These are phyloP conservation scores for Globodera ellingtonae DNA, from an alignment of 1,140 invertebrate genomes.

Conservation along the genomic window DNA sequence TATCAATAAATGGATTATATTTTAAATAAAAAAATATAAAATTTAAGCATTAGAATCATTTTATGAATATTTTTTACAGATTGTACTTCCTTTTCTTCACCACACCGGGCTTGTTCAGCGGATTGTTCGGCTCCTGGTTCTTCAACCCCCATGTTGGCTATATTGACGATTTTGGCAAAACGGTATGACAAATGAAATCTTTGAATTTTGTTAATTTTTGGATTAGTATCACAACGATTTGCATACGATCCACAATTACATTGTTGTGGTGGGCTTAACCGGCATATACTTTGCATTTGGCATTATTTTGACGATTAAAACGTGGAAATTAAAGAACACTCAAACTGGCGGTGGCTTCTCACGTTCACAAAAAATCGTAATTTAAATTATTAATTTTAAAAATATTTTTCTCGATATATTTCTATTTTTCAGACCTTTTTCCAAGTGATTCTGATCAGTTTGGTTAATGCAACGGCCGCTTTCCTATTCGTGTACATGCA, in stretches of 20 bases:
- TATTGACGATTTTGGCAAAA: conserved; percentile 28
- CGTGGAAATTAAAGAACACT: background rate
- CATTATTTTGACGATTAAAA: conserved; percentile 32
- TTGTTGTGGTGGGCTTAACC: conserved; percentile 15
- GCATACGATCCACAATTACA: conserved; percentile 28
- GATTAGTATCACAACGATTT: conserved; percentile 34
- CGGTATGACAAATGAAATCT: conserved; percentile 6
- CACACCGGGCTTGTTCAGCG: conserved; percentile 42
- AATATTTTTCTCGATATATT: background rate
- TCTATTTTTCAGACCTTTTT: conserved; percentile 28
- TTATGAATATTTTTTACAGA: conserved; percentile 24
- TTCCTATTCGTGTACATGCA: conserved; percentile 41
- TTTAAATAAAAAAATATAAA: no score
- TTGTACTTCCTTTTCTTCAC: conserved; percentile 54
- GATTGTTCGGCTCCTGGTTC: conserved; percentile 41
- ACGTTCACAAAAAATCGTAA: background rate
- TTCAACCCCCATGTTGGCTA: conserved; percentile 58
- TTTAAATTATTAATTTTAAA: conserved; percentile 5
- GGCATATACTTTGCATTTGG: conserved; percentile 25
- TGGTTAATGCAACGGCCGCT: conserved; percentile 28
- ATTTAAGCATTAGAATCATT: no score
- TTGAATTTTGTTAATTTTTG: background rate
- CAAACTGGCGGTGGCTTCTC: background rate
- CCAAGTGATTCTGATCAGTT: conserved; percentile 37
- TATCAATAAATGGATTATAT: no score